Evolutionary conservation across 1,140 invertebrate species (phyloP).

Genomic region (honey bee (Apis mellifera)): Amel_HAv3.1 CM009931.2:25946501-25947000

Average conservation of each 20-base stretch:
- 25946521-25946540: not conserved
- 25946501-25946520: not conserved
- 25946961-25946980: not conserved
- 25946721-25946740: too few relatives aligned
- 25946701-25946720: too few relatives aligned
- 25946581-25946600: not conserved
- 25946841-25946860: not conserved
- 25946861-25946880: not conserved
- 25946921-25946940: not conserved
- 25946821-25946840: not conserved
- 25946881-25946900: not conserved
- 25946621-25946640: not conserved
- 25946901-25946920: constrained; percentile 12
- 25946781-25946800: too few relatives aligned
- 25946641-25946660: too few relatives aligned
- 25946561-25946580: not conserved
- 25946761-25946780: too few relatives aligned
- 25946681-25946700: not conserved
- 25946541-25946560: not conserved
- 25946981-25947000: constrained; percentile 17
- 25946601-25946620: too few relatives aligned
- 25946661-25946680: too few relatives aligned
- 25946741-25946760: too few relatives aligned
- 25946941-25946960: not conserved
- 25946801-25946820: too few relatives aligned